phyloP scores from a whole-genome alignment of 2,797 vertebrate species.

The Tarsius wallacei region DNA sequence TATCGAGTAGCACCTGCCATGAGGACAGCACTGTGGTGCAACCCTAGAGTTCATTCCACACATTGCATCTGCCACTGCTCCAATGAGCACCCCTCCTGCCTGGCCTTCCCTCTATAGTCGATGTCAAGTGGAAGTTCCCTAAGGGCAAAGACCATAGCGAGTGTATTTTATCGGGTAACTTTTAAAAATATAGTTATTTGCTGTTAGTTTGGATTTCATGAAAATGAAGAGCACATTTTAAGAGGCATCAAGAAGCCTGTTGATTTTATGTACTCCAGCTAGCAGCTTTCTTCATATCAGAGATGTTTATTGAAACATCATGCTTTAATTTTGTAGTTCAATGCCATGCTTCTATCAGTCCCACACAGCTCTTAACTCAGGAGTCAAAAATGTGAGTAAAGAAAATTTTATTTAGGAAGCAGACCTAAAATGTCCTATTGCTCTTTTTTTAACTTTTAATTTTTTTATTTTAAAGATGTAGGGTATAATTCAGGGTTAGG shows the following conservation, averaged over 20 bases:
- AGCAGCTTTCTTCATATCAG: constrained; percentile 18
- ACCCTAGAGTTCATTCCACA: accelerated
- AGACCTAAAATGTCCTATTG: background rate
- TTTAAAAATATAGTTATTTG: background rate
- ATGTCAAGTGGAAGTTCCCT: accelerated
- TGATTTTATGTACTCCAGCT: background rate
- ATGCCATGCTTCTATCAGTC: background rate
- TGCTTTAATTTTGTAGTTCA: background rate
- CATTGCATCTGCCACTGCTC: accelerated
- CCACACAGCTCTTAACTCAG: background rate
- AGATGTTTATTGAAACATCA: background rate
- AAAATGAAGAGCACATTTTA: background rate
- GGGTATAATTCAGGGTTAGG: no score
- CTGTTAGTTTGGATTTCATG: background rate
- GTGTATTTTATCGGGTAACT: background rate
- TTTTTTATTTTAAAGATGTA: background rate
- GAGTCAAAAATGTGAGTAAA: background rate
- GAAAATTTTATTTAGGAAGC: background rate
- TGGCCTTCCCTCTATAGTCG: accelerated
- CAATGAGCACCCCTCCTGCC: accelerated
- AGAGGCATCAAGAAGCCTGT: background rate
- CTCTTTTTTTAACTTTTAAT: background rate
- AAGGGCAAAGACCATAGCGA: background rate
- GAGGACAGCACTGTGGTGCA: accelerated
- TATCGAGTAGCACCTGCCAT: accelerated